These are phyloP conservation scores for Hipposideros armiger DNA, from an alignment of 2,113 vertebrate genomes.

Conservation along the genomic window DNA sequence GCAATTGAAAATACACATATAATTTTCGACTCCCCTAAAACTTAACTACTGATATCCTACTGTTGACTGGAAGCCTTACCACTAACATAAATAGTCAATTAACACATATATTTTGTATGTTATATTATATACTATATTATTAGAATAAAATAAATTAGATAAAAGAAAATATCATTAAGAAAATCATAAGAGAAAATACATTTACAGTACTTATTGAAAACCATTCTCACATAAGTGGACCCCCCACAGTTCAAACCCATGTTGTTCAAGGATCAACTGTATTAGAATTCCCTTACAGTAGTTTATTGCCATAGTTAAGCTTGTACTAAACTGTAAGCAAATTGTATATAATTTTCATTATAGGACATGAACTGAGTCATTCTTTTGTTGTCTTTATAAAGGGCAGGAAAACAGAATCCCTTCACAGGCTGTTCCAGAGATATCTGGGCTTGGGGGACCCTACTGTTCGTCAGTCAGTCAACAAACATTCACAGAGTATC, in stretches of 20 bases:
- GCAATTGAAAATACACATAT: not conserved
- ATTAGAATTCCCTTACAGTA: not conserved
- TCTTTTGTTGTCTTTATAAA: not conserved
- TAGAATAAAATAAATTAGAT: not conserved
- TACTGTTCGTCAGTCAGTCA: not conserved
- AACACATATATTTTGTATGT: not conserved
- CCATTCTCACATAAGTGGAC: not conserved
- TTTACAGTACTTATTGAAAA: not conserved
- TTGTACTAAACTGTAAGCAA: not conserved
- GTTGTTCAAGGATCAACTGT: not conserved
- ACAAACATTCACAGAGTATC: not conserved
- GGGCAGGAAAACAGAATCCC: not conserved
- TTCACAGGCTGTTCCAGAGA: not conserved
- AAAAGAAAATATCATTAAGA: not conserved
- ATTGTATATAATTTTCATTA: not conserved
- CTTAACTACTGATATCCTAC: not conserved
- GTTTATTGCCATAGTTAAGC: not conserved
- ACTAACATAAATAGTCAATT: not conserved
- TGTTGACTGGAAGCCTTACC: not conserved
- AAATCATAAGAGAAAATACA: not conserved
- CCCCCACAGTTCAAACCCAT: not conserved
- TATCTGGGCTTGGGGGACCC: not conserved
- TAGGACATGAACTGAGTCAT: not conserved
- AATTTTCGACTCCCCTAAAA: not conserved
- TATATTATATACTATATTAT: not conserved